phyloP scores from a whole-genome alignment of 2,797 vertebrate genomes.

The Atherinosoma microstoma region DNA sequence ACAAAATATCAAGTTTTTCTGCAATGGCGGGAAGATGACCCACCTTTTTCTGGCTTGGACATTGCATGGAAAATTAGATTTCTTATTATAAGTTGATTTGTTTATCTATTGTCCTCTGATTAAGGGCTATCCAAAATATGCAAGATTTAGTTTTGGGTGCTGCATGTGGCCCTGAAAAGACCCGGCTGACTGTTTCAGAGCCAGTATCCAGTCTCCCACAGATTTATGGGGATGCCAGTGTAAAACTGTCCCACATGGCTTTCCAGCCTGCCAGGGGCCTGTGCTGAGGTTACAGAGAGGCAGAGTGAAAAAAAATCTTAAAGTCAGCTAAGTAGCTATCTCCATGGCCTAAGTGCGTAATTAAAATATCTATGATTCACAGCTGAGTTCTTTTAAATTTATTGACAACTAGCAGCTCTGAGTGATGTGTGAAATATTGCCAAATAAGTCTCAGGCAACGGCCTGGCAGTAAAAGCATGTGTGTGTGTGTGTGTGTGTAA shows the following conservation, averaged over 20 bases:
- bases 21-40: neutral
- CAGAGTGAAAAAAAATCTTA: conserved; percentile 50
- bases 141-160: conserved; percentile 45
- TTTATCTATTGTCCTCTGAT: neutral
- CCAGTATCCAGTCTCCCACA: conserved; percentile 75
- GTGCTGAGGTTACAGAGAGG: conserved; percentile 69
- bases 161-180: conserved; percentile 66
- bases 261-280: conserved; percentile 64
- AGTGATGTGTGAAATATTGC: conserved; percentile 30
- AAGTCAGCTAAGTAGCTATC: conserved; percentile 61
- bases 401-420: conserved; percentile 24
- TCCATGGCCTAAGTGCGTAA: conserved; percentile 18
- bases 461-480: conserved; percentile 28
- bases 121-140: conserved; percentile 20
- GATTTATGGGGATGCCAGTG: conserved; percentile 83
- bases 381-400: conserved; percentile 45
- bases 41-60: conserved; percentile 4
- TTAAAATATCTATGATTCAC: conserved; percentile 61
- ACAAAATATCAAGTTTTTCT: conserved; percentile 64
- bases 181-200: conserved; percentile 71
- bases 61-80: conserved; percentile 1
- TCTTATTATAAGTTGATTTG: neutral
- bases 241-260: conserved; percentile 85
- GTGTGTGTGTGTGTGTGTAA: conserved; percentile 40
- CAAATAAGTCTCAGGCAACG: conserved; percentile 14